phyloP scores from a whole-genome alignment of 2,888 invertebrate genomes.

The Caenorhabditis sinica region DNA sequence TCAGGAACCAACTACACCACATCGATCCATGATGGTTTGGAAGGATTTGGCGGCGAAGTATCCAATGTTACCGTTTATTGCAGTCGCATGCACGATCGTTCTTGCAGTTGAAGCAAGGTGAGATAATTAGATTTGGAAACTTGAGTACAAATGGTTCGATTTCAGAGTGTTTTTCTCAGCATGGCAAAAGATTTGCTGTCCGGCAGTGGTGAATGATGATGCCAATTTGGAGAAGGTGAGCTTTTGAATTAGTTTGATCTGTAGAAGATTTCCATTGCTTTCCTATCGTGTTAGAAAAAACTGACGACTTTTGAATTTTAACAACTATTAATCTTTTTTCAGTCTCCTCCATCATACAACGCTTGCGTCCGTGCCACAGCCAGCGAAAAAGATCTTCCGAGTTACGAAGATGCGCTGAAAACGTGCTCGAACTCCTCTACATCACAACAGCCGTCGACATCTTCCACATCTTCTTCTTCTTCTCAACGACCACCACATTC shows the following conservation, averaged over 20 bases:
- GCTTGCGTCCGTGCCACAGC: slow-evolving; percentile 52
- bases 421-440: slow-evolving; percentile 21
- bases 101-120: slow-evolving; percentile 65
- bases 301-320: background rate
- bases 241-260: background rate
- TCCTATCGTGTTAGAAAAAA: no score
- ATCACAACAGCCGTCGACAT: slow-evolving; percentile 26
- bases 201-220: slow-evolving; percentile 50
- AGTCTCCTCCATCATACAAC: slow-evolving; percentile 61
- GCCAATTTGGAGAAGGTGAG: slow-evolving; percentile 58
- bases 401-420: slow-evolving; percentile 63
- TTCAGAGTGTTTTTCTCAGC: slow-evolving; percentile 65
- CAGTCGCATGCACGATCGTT: slow-evolving; percentile 60
- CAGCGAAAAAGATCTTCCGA: slow-evolving; percentile 63
- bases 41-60: slow-evolving; percentile 58
- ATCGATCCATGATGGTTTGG: slow-evolving; percentile 61
- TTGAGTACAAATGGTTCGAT: background rate
- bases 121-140: background rate
- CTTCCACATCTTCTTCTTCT: slow-evolving; percentile 26
- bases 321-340: slow-evolving; percentile 16
- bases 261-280: background rate
- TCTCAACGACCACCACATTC: slow-evolving; percentile 44
- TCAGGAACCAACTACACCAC: slow-evolving; percentile 42
- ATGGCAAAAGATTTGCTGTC: slow-evolving; percentile 68
- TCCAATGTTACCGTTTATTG: slow-evolving; percentile 63